Conservation (phyloP, 2,113 vertebrate genomes). For the Lampris megalopsis region DNA sequence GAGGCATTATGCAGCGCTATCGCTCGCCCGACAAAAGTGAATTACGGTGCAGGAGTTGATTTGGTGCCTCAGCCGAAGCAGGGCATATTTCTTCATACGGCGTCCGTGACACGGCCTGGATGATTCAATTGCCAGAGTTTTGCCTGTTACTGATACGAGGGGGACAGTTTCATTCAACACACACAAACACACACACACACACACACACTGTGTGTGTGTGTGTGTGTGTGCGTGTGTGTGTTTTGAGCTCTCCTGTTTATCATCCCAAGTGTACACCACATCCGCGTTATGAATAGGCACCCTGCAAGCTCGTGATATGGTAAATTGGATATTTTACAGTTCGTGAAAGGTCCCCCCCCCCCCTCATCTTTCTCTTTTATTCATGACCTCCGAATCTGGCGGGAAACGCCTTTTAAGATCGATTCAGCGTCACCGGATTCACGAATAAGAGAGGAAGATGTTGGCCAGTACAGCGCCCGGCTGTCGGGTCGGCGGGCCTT, state of each 20-base stretch:
- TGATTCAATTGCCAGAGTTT: constrained; percentile 72
- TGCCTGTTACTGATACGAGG: constrained; percentile 71
- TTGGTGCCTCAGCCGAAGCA: constrained; percentile 66
- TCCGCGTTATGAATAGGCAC: constrained; percentile 68
- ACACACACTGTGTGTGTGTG: no score
- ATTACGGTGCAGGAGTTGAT: constrained; percentile 72
- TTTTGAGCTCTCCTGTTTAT: constrained; percentile 80
- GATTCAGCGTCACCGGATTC: constrained; percentile 74
- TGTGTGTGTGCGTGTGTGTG: constrained; percentile 67
- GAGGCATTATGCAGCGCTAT: constrained; percentile 66
- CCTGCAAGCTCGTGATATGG: constrained; percentile 81
- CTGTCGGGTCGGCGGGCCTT: constrained; percentile 40
- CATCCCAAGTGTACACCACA: constrained; percentile 75
- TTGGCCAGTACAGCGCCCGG: constrained; percentile 46
- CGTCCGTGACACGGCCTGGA: constrained; percentile 55
- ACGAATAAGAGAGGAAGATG: constrained; percentile 59
- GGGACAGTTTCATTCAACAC: constrained; percentile 60
- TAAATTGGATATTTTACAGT: constrained; percentile 84
- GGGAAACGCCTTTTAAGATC: constrained; percentile 72
- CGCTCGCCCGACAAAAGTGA: constrained; percentile 65
- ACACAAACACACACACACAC: no score
- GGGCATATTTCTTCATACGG: constrained; percentile 66
- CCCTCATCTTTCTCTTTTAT: constrained; percentile 79
- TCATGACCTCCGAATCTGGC: constrained; percentile 64
- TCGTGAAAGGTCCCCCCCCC: constrained; percentile 69